A percentile compares a stretch with the other conserved stretches of the same genome.
These are phyloP conservation scores for Drosophila quadrilineata DNA, from an alignment of 1,140 invertebrate genomes.

Conservation along the genomic window DNA sequence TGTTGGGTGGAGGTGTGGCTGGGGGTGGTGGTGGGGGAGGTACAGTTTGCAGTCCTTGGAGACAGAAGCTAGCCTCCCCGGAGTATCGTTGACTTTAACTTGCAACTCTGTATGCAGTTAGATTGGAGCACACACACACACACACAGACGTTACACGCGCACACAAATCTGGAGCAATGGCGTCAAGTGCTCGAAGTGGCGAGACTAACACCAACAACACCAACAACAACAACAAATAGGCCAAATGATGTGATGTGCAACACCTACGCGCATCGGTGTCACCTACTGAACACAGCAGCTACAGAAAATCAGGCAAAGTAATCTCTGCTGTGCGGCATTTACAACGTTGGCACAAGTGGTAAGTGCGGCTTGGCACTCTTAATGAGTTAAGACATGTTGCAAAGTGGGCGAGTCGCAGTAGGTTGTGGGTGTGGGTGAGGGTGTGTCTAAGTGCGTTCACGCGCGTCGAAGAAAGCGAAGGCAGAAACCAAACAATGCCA, in stretches of 20 bases:
- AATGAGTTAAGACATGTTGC: constrained; percentile 63
- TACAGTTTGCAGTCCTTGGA: no score
- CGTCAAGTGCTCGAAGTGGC: constrained; percentile 67
- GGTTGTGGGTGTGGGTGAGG: constrained; percentile 6
- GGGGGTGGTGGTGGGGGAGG: no score
- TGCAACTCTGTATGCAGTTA: constrained; percentile 15
- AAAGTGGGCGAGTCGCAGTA: no score
- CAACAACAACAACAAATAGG: constrained; percentile 41
- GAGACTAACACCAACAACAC: constrained; percentile 24
- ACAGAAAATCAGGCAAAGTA: constrained; percentile 54
- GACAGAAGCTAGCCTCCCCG: no score
- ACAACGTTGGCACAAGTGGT: background rate
- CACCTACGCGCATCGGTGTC: constrained; percentile 59
- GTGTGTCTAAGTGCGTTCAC: constrained; percentile 66
- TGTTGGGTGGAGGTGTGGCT: no score
- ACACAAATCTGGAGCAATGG: constrained; percentile 68
- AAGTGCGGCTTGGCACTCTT: constrained; percentile 38
- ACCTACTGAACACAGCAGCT: constrained; percentile 61
- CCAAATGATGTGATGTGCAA: constrained; percentile 47
- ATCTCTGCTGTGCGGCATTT: constrained; percentile 53
- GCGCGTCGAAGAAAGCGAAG: constrained; percentile 43
- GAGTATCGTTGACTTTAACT: constrained; percentile 53
- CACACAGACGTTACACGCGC: background rate
- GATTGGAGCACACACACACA: background rate
- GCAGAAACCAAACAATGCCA: constrained; percentile 47